Evolutionary conservation across 2,113 vertebrate genomes (phyloP), one percentile per base, ranked within the genome.

Genomic region (Zapus hudsonius): DNA sequence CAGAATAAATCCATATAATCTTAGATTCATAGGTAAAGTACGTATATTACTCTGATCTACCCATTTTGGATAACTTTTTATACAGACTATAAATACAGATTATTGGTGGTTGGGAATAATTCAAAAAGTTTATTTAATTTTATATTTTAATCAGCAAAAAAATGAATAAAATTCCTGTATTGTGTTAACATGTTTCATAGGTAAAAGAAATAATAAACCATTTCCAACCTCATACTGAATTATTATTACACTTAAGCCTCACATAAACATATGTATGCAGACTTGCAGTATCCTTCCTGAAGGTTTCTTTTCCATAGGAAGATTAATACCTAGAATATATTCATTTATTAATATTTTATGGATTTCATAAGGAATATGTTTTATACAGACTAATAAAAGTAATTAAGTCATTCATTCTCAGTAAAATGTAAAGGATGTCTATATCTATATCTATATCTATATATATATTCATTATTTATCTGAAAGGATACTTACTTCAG

Each of bases 151-250:
- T 16, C 33, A 70, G 4, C 19, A 90, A 42, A 86, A 80, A 80
- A 84, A 79, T 7, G 10, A 88, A 67, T 63, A 79, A 81, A 61
- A 84, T n/a, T 1, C 2, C 1, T 91, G 20, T 0, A 86, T 19
- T 92, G 69, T 83, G 0, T 87, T 75, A 90, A 61, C 3, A 44
- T n/a, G 6, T 61, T 69, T 82, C 22, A 1, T 23, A 42, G 15
- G 91, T 81, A 93, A 7, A 70, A 91, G 31, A 95, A 85, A 88
- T 61, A 87, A 79, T 72, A 52, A n/a, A 52, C 2, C 11, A 47
- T 7, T 40, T 94, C 55, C 76, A 63, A 5, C 31, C 33, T n/a
- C 31, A 57, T 12, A 66, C 11, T 74, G 15, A 86, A 61, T 78
- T 82, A 36, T 84, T n/a, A 81, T 40, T 67, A 2, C 1, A 69